Conservation (phyloP, 2,113 vertebrate genomes). For the Siphamia tubifer region DNA sequence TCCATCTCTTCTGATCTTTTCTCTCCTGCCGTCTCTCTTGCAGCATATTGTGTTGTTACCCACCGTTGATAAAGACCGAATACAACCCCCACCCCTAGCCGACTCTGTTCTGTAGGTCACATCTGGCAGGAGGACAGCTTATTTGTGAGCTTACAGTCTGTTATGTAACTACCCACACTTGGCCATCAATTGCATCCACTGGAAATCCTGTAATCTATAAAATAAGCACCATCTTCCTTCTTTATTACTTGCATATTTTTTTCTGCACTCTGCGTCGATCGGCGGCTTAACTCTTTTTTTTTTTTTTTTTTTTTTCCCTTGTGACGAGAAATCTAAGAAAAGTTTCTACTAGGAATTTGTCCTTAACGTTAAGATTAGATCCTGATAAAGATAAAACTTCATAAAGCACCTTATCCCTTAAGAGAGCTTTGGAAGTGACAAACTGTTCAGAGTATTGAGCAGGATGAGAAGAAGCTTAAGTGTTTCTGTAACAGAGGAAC, state of each 20-base stretch:
- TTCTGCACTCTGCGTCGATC: neutral
- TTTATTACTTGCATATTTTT: neutral
- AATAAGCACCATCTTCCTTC: neutral
- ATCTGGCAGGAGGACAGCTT: constrained; percentile 50
- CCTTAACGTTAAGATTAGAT: too few species aligned
- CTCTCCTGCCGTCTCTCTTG: neutral
- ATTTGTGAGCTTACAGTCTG: constrained; percentile 23
- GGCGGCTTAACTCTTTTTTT: too few species aligned
- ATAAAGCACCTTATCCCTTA: too few species aligned
- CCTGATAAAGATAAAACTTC: too few species aligned
- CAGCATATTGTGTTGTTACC: neutral
- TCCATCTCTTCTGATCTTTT: neutral
- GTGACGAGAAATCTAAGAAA: too few species aligned
- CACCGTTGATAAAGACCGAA: neutral
- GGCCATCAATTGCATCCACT: neutral
- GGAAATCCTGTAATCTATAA: neutral
- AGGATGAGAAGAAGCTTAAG: too few species aligned
- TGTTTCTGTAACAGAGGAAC: too few species aligned
- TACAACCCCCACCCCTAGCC: neutral
- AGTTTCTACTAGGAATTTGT: too few species aligned
- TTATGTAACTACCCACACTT: constrained; percentile 2
- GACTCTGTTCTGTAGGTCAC: constrained; percentile 36
- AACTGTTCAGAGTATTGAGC: too few species aligned
- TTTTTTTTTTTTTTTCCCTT: too few species aligned
- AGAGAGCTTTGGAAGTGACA: too few species aligned